Percentiles rank a stretch among this genome's conserved stretches.
phyloP scores from a whole-genome alignment of 2,797 vertebrate genomes.

The Emys orbicularis region DNA sequence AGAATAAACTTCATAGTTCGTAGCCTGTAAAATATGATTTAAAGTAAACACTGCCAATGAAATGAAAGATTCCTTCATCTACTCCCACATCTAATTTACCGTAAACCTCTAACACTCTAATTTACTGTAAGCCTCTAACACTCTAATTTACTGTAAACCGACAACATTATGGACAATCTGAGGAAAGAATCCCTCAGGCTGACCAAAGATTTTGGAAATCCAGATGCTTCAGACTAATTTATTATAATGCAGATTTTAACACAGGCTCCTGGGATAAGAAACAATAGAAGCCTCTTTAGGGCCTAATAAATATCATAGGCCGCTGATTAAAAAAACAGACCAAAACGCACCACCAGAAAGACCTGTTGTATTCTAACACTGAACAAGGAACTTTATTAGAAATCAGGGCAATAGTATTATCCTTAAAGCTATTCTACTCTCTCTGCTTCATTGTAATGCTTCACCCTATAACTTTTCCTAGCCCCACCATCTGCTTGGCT shows the following conservation, averaged over 20 bases:
- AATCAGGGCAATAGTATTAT: background rate
- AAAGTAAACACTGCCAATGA: background rate
- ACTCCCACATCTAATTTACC: background rate
- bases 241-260: background rate
- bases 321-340: rapidly evolving
- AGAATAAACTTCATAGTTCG: conserved; percentile 40
- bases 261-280: background rate
- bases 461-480: background rate
- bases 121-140: background rate
- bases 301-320: background rate
- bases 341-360: background rate
- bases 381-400: background rate
- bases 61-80: background rate
- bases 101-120: background rate
- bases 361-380: background rate
- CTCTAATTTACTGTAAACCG: background rate
- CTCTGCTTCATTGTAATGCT: background rate
- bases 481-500: background rate
- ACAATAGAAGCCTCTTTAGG: background rate
- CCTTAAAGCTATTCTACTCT: background rate
- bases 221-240: conserved; percentile 11
- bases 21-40: background rate
- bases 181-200: background rate
- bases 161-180: background rate
- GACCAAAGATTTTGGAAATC: conserved; percentile 13